phyloP scores from a whole-genome alignment of 2,888 invertebrate genomes.

The Phania funesta region DNA sequence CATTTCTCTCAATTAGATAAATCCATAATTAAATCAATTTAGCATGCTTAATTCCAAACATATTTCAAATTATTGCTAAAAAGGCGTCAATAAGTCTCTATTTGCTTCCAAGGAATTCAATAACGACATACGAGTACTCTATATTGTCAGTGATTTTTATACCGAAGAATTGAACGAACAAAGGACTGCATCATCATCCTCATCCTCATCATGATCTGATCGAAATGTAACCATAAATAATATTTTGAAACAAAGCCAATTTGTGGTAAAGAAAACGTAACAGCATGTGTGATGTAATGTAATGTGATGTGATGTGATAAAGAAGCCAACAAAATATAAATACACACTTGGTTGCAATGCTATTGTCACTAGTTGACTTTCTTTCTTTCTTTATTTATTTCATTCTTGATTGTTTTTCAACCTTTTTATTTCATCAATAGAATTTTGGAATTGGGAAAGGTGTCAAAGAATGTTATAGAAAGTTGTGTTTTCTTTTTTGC shows the following conservation, averaged over 20 bases:
- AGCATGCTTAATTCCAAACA: slow-evolving; percentile 72
- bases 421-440: background rate
- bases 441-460: slow-evolving; percentile 46
- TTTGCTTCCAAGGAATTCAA: slow-evolving; percentile 43
- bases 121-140: too few species aligned
- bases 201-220: slow-evolving; percentile 45
- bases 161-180: slow-evolving; percentile 26
- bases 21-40: slow-evolving; percentile 74
- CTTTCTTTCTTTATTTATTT: background rate
- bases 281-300: slow-evolving; percentile 46
- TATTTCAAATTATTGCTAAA: slow-evolving; percentile 27
- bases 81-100: slow-evolving; percentile 74
- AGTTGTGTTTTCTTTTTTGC: background rate
- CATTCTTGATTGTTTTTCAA: slow-evolving; percentile 4
- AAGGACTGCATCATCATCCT: slow-evolving; percentile 41
- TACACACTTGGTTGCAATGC: slow-evolving; percentile 8
- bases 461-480: slow-evolving; percentile 57
- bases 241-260: slow-evolving; percentile 57
- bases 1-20: slow-evolving; percentile 67
- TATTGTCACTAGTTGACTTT: slow-evolving; percentile 40
- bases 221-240: slow-evolving; percentile 64
- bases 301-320: background rate
- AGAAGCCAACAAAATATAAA: slow-evolving; percentile 25
- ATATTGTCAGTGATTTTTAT: background rate
- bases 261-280: slow-evolving; percentile 57